phyloP scores from a whole-genome alignment of 2,888 invertebrate genomes.

The Lepidocyrtinus sp. region DNA sequence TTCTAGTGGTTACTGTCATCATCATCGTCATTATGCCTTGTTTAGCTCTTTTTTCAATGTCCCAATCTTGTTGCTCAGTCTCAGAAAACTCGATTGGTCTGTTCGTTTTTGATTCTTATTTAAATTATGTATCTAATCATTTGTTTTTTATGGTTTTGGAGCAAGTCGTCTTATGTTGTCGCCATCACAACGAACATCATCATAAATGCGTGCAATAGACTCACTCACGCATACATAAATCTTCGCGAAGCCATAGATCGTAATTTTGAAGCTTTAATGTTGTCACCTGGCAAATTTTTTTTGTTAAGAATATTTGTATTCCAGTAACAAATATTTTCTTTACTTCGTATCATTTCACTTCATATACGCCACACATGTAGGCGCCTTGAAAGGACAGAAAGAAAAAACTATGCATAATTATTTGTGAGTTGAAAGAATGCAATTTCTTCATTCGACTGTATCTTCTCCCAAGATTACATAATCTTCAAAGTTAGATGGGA shows the following conservation, averaged over 20 bases:
- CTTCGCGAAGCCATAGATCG: background rate
- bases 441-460: background rate
- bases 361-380: background rate
- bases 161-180: conserved; percentile 31
- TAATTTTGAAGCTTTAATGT: background rate
- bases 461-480: background rate
- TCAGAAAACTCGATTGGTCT: conserved; percentile 16
- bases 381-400: background rate
- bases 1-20: conserved; percentile 12
- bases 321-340: background rate
- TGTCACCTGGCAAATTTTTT: background rate
- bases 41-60: background rate
- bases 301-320: background rate
- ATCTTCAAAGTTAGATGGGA: no score
- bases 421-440: no score
- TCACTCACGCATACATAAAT: background rate
- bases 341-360: background rate
- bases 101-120: conserved; percentile 27
- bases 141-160: conserved; percentile 39
- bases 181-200: background rate
- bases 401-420: no score
- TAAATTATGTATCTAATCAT: conserved; percentile 42
- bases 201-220: background rate
- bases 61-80: background rate
- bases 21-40: conserved; percentile 14